Conservation (phyloP, 2,888 invertebrate species). For the Pachliopta kotzebuea region DNA sequence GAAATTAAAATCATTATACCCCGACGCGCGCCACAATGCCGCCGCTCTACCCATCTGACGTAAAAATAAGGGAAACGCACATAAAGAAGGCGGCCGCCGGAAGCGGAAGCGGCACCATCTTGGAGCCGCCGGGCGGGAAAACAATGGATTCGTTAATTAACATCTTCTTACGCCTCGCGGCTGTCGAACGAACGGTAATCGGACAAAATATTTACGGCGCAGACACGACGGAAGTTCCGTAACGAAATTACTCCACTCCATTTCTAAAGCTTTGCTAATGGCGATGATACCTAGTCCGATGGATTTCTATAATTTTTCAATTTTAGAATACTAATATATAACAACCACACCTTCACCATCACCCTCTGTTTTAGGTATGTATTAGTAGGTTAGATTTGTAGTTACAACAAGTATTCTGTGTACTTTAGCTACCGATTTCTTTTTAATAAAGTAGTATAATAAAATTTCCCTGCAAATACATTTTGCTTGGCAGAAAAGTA, state of each 20-base stretch:
- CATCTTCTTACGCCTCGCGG: slow-evolving; percentile 85
- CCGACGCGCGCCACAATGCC: slow-evolving; percentile 70
- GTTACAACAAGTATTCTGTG: too few species aligned
- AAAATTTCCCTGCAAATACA: too few species aligned
- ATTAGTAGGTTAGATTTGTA: too few species aligned
- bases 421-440: too few species aligned
- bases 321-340: not conserved
- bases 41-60: slow-evolving; percentile 61
- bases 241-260: slow-evolving; percentile 42
- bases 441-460: too few species aligned
- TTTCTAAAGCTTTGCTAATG: slow-evolving; percentile 23
- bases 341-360: too few species aligned
- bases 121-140: slow-evolving; percentile 83
- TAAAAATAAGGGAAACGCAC: slow-evolving; percentile 79
- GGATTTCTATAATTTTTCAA: too few species aligned
- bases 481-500: too few species aligned
- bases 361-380: too few species aligned
- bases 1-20: slow-evolving; percentile 81
- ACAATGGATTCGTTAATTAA: slow-evolving; percentile 90
- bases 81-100: slow-evolving; percentile 77
- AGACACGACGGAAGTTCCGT: slow-evolving; percentile 71
- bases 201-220: slow-evolving; percentile 80
- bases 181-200: slow-evolving; percentile 81
- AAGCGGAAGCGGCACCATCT: slow-evolving; percentile 81
- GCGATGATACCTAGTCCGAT: not conserved